Conservation (phyloP, 2,888 invertebrate species). For the Epistrophe eligans region DNA sequence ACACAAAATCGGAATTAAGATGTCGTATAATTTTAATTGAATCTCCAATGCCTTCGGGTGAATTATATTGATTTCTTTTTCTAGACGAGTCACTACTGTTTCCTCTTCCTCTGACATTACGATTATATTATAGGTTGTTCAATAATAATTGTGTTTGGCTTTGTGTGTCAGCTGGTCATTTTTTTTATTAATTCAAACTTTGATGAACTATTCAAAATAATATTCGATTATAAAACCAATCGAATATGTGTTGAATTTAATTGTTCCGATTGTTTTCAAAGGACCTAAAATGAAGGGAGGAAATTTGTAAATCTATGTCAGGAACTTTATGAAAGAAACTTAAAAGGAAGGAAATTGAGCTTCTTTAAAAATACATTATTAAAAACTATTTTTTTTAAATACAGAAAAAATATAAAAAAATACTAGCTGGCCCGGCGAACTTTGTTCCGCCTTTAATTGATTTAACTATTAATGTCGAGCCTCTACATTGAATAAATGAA, state of each 20-base stretch:
- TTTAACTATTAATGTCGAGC: too few species aligned
- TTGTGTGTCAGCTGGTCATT: not conserved
- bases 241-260: not conserved
- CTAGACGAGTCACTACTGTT: conserved; percentile 60
- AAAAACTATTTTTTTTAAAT: too few species aligned
- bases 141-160: not conserved
- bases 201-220: not conserved
- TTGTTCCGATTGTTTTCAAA: not conserved
- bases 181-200: not conserved
- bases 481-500: too few species aligned
- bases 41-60: conserved; percentile 78
- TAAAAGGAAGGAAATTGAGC: too few species aligned
- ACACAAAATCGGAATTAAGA: conserved; percentile 86
- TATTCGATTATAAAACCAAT: not conserved
- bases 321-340: too few species aligned
- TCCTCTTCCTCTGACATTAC: conserved; percentile 57
- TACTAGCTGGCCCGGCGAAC: too few species aligned
- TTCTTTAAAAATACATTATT: too few species aligned
- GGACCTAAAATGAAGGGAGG: not conserved
- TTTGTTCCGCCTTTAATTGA: too few species aligned
- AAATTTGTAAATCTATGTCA: not conserved
- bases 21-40: conserved; percentile 85
- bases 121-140: too few species aligned
- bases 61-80: conserved; percentile 66
- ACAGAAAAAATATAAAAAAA: too few species aligned